Conservation (phyloP, 2,888 invertebrate genomes). For the Molorchus minor region DNA sequence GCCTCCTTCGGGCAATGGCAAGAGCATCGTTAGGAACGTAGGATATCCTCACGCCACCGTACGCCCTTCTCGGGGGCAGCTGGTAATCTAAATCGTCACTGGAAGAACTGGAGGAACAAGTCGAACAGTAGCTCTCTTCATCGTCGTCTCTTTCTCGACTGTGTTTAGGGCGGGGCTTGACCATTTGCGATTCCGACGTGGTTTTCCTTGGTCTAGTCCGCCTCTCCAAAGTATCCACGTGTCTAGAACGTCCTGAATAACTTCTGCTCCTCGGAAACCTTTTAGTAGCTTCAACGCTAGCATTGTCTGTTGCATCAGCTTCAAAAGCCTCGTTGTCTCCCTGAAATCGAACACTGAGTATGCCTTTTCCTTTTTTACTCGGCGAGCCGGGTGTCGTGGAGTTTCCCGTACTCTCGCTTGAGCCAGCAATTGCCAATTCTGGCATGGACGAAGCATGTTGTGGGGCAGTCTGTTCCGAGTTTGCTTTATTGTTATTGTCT, state of each 20-base stretch:
- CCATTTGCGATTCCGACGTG: conserved; percentile 56
- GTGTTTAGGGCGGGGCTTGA: conserved; percentile 54
- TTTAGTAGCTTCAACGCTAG: conserved; percentile 53
- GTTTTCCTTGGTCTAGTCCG: conserved; percentile 54
- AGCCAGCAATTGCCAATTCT: conserved; percentile 64
- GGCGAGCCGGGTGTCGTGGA: conserved; percentile 60
- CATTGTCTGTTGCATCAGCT: conserved; percentile 58
- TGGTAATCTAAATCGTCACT: conserved; percentile 90
- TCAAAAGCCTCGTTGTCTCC: conserved; percentile 64
- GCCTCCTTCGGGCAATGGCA: conserved; percentile 79
- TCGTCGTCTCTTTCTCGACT: conserved; percentile 69
- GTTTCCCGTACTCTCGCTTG: conserved; percentile 47
- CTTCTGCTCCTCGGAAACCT: conserved; percentile 65
- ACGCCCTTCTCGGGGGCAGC: conserved; percentile 82
- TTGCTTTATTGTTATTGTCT: conserved; percentile 46
- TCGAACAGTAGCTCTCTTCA: conserved; percentile 85
- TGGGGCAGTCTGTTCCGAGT: conserved; percentile 50
- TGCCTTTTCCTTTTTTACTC: conserved; percentile 58
- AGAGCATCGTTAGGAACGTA: conserved; percentile 93
- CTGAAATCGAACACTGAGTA: conserved; percentile 67
- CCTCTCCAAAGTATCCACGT: conserved; percentile 55
- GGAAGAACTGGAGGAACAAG: conserved; percentile 86
- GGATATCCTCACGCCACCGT: conserved; percentile 88
- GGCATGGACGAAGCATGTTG: conserved; percentile 71
- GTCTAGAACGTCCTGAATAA: conserved; percentile 64